Percentiles rank a stretch among this genome's conserved stretches.
Evolutionary conservation across 2,888 invertebrate species (phyloP).

Genomic region (Campopleginae sp.): DNA sequence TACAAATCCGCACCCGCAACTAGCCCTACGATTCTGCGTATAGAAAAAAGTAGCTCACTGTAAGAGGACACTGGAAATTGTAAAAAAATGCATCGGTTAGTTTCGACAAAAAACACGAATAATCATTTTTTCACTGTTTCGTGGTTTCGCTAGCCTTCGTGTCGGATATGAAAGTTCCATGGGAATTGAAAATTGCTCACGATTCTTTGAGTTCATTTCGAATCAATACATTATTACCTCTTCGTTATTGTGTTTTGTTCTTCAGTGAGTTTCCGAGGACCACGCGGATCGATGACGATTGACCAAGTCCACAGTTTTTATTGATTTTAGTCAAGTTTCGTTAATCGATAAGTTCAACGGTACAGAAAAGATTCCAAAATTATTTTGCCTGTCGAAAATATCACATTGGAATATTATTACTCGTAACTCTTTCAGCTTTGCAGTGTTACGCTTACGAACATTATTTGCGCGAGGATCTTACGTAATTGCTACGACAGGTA

Average conservation of each 20-base stretch:
- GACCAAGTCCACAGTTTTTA: not conserved
- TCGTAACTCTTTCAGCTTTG: not conserved
- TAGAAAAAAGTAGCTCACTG: constrained; percentile 5
- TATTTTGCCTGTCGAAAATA: not conserved
- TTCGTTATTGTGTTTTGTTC: not conserved
- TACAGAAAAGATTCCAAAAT: not conserved
- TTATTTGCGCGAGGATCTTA: not conserved
- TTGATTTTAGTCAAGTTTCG: not conserved
- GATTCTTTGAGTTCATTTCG: not conserved
- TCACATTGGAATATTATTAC: not conserved
- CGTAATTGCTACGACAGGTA: not conserved
- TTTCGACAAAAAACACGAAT: not conserved
- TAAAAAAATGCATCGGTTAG: constrained; percentile 51
- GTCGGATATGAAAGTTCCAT: not conserved
- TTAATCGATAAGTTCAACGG: not conserved
- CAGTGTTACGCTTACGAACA: not conserved
- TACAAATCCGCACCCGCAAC: constrained; percentile 18
- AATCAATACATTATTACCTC: not conserved
- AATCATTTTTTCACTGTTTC: not conserved
- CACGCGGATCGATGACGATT: too few relatives aligned
- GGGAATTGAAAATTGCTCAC: not conserved
- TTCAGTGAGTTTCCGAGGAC: not conserved
- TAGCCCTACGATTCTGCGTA: constrained; percentile 39
- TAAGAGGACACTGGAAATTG: not conserved
- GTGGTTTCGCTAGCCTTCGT: not conserved